Conservation (phyloP, 2,888 invertebrate species). For the Eulithis testata region DNA sequence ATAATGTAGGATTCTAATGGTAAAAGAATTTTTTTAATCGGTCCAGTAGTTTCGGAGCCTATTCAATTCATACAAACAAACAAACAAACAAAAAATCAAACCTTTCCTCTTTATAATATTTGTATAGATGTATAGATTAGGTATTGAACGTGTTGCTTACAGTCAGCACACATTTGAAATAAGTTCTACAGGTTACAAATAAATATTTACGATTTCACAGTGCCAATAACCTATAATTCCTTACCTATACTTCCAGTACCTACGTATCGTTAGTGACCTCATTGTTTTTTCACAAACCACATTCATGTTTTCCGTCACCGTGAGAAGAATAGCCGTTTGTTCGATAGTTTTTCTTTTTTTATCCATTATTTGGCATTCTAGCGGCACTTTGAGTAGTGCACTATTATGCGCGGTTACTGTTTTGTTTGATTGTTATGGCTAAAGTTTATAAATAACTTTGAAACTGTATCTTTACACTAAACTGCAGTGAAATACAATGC, state of each 20-base stretch:
- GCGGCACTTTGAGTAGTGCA: not conserved
- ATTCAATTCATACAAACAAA: no score
- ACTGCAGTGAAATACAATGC: not conserved
- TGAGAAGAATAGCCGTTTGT: constrained; percentile 32
- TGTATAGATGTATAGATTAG: no score
- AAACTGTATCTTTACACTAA: not conserved
- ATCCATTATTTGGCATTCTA: constrained; percentile 19
- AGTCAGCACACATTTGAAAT: no score
- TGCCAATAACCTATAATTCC: constrained; percentile 42
- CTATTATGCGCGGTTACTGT: constrained; percentile 5
- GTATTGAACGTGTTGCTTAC: no score
- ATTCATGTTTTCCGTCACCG: constrained; percentile 31
- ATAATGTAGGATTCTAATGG: no score
- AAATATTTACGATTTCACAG: constrained; percentile 35
- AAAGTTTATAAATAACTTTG: constrained; percentile 13
- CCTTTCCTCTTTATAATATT: no score
- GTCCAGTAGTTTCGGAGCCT: no score
- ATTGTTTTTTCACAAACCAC: constrained; percentile 44
- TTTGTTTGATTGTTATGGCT: not conserved
- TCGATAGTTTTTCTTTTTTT: constrained; percentile 23
- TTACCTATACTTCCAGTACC: constrained; percentile 32
- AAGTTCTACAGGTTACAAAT: not conserved
- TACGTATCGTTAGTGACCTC: constrained; percentile 44
- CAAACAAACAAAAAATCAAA: no score
- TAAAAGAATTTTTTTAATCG: no score